phyloP scores from a whole-genome alignment of 2,888 invertebrate genomes.

The Steinernema hermaphroditum region DNA sequence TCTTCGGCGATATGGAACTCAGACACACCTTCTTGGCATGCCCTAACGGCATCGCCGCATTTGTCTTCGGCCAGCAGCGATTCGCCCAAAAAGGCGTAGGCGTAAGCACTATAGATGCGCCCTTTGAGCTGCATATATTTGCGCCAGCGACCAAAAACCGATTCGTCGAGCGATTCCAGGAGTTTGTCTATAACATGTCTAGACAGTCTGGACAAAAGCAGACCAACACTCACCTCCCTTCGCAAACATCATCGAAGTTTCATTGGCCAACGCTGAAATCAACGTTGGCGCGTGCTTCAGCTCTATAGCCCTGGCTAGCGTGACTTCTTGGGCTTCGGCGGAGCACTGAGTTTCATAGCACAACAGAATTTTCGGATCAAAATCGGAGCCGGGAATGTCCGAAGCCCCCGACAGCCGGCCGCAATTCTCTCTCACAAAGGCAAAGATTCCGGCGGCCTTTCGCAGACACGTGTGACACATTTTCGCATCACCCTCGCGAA shows the following conservation, averaged over 20 bases:
- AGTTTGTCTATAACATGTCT: slow-evolving; percentile 71
- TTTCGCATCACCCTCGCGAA: slow-evolving; percentile 73
- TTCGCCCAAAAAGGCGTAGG: slow-evolving; percentile 74
- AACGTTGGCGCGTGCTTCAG: slow-evolving; percentile 73
- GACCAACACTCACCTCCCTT: slow-evolving; percentile 68
- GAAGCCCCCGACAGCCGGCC: slow-evolving; percentile 46
- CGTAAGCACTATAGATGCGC: slow-evolving; percentile 73
- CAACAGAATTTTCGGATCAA: slow-evolving; percentile 72
- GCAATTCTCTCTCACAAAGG: slow-evolving; percentile 60
- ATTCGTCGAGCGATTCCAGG: slow-evolving; percentile 70
- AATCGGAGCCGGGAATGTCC: slow-evolving; percentile 70
- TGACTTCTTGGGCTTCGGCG: slow-evolving; percentile 76
- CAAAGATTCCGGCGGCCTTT: slow-evolving; percentile 73
- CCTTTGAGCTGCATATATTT: slow-evolving; percentile 72
- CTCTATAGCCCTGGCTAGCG: slow-evolving; percentile 74
- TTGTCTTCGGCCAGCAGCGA: slow-evolving; percentile 71
- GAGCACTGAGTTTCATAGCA: slow-evolving; percentile 74
- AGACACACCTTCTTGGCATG: slow-evolving; percentile 72
- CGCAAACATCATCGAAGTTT: slow-evolving; percentile 73
- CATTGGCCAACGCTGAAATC: slow-evolving; percentile 73
- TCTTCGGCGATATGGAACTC: slow-evolving; percentile 67
- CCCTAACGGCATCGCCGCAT: slow-evolving; percentile 74
- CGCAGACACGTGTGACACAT: slow-evolving; percentile 73
- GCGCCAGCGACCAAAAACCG: slow-evolving; percentile 72
- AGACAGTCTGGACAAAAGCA: not conserved